Evolutionary conservation across 2,888 invertebrate genomes (phyloP).

Genomic region (Eucriotettix oculatus): DNA sequence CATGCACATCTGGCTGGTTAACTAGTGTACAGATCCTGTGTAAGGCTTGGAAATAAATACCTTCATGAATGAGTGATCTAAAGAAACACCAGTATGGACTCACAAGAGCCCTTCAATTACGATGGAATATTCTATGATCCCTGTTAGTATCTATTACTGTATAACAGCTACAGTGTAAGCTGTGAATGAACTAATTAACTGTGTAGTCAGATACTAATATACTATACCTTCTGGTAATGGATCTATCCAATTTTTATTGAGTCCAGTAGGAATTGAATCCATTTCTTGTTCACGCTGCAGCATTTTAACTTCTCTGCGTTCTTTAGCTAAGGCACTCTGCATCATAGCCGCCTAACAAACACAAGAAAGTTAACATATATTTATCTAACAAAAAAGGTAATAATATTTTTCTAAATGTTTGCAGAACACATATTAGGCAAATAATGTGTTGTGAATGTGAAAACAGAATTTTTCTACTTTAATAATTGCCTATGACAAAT

Average conservation of each 20-base stretch:
- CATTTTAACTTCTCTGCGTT: constrained; percentile 91
- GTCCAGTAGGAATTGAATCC: constrained; percentile 62
- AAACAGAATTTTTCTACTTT: neutral
- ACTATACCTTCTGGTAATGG: constrained; percentile 65
- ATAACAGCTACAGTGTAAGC: no score
- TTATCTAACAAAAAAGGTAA: neutral
- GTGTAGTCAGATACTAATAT: neutral
- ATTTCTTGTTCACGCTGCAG: constrained; percentile 84
- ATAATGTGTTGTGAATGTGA: neutral
- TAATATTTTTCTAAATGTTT: neutral
- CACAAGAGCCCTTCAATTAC: no score
- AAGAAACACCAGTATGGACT: no score
- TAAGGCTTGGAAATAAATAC: no score
- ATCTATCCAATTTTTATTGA: constrained; percentile 93
- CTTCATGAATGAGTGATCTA: no score
- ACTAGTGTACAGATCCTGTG: no score
- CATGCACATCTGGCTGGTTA: no score
- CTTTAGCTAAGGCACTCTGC: constrained; percentile 96
- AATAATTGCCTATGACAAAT: no score
- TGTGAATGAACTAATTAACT: no score
- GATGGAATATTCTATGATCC: no score
- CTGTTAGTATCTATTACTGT: no score
- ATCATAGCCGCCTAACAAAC: constrained; percentile 76
- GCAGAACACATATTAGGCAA: neutral
- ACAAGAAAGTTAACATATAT: no score